Conservation (phyloP, 2,113 vertebrate species). For the Phalacrocorax carbo region DNA sequence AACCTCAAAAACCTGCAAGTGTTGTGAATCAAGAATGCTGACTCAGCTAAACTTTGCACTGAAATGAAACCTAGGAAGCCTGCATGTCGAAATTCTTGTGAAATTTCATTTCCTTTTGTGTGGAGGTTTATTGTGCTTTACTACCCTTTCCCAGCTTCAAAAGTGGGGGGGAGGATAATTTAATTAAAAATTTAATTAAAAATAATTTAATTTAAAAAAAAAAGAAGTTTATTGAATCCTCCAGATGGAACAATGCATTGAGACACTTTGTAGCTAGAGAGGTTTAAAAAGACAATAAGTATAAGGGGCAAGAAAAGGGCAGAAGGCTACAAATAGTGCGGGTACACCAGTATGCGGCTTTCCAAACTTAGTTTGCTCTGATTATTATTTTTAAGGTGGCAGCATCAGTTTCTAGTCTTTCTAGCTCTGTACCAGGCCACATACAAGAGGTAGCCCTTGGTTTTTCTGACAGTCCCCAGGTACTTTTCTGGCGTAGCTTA, state of each 20-base stretch:
- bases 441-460: neutral
- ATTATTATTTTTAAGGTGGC: accelerated
- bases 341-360: neutral
- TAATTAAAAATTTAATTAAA: neutral
- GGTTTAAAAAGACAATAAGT: neutral
- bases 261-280: neutral
- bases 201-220: neutral
- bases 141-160: neutral
- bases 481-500: neutral
- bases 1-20: neutral
- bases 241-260: neutral
- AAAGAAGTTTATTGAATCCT: neutral
- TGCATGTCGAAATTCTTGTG: neutral
- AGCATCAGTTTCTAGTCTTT: neutral
- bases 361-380: neutral
- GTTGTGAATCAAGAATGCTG: neutral
- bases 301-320: neutral
- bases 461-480: neutral
- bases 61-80: neutral
- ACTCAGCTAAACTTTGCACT: neutral
- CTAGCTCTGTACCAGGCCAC: neutral
- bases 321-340: neutral
- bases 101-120: neutral
- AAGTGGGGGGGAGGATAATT: neutral
- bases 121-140: neutral